A percentile compares a stretch with the other conserved stretches of the same genome.
phyloP scores from a whole-genome alignment of 2,113 vertebrate species.

The Rhinolophus sinicus region DNA sequence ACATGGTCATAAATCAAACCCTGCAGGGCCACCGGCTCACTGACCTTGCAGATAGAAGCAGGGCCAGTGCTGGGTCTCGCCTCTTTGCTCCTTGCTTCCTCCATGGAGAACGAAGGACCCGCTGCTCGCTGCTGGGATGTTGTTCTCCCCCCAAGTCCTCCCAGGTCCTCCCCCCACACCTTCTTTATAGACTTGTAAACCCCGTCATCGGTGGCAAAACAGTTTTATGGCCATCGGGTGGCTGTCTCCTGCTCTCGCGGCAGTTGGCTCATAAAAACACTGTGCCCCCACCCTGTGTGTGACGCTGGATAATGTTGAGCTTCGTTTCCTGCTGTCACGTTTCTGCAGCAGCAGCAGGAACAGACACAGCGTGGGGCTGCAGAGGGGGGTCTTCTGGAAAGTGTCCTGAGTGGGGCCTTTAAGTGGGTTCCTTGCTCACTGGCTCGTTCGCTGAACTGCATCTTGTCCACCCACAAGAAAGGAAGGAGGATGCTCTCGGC shows the following conservation, averaged over 20 bases:
- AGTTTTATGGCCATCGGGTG: neutral
- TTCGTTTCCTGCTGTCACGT: neutral
- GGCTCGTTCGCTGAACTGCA: too few relatives aligned
- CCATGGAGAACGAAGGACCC: neutral
- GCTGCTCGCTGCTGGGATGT: neutral
- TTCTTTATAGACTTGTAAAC: constrained; percentile 4
- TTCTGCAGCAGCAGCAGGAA: neutral
- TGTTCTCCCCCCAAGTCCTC: neutral
- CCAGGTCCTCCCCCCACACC: neutral
- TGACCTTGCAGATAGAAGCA: constrained; percentile 39
- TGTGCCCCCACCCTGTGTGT: neutral
- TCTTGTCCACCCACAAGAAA: neutral
- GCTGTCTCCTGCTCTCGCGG: neutral
- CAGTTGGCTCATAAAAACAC: neutral
- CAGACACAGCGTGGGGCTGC: neutral
- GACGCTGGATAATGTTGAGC: neutral
- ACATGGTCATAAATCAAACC: constrained; percentile 61
- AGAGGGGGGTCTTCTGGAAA: neutral
- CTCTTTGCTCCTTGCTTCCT: neutral
- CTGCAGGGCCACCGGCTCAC: neutral
- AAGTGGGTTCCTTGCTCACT: accelerated
- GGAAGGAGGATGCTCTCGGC: neutral
- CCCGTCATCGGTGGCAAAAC: neutral
- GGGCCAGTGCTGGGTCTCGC: neutral
- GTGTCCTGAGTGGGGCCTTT: accelerated